A percentile compares a stretch with the other conserved stretches of the same genome.
These are phyloP conservation scores for Lepidotrigona ventralis DNA, from an alignment of 1,140 invertebrate genomes.

Conservation along the genomic window DNA sequence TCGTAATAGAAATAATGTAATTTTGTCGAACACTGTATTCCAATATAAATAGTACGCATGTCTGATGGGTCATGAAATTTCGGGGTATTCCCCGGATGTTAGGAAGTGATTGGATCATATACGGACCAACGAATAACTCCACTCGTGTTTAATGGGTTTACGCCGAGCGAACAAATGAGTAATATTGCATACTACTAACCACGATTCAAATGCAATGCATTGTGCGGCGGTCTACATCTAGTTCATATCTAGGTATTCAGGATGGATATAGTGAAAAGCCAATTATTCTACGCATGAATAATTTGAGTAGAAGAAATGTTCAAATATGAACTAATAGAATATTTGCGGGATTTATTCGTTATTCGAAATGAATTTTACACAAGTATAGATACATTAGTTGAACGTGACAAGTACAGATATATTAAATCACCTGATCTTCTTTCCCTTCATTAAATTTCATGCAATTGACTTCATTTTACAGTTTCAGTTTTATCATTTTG, in stretches of 20 bases:
- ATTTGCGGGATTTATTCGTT: not conserved
- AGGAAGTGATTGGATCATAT: constrained; percentile 53
- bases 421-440: not conserved
- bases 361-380: not conserved
- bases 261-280: constrained; percentile 37
- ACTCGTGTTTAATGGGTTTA: constrained; percentile 52
- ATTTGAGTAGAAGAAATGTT: constrained; percentile 37
- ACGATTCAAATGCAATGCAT: constrained; percentile 45
- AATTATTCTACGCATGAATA: constrained; percentile 46
- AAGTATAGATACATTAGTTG: not conserved
- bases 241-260: constrained; percentile 28
- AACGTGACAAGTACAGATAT: not conserved
- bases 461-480: not conserved
- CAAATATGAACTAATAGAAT: not conserved
- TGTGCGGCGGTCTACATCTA: constrained; percentile 20
- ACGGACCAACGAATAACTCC: constrained; percentile 44
- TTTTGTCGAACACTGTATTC: not conserved
- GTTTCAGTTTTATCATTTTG: not conserved
- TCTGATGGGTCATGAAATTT: constrained; percentile 43
- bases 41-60: constrained; percentile 25
- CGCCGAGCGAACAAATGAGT: constrained; percentile 40
- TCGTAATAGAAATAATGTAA: too few species aligned
- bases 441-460: not conserved
- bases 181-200: constrained; percentile 44
- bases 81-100: constrained; percentile 42